Base-by-base conservation (phyloP, 2,888 invertebrate species). In the Disparrhopalites patrizii region DNA sequence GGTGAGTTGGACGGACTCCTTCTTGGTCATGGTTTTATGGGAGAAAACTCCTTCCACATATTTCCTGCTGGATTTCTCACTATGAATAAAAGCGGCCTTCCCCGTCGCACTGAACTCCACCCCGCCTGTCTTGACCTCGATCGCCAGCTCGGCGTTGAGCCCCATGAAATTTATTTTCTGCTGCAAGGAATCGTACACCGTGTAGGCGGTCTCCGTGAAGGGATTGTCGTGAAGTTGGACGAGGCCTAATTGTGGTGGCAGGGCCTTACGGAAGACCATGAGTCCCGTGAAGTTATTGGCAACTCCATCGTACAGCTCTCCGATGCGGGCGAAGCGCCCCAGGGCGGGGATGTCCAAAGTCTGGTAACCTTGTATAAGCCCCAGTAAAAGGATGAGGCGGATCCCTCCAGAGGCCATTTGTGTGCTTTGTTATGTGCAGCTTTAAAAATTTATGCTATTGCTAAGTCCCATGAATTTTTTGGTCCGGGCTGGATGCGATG, bases 211-310 rank as follows among this genome's bases (percentile, higher is more conserved):
- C 20, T 43, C 43, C 15, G 51, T 51, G 8, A 20, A 51, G 15
- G 51, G 51, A 18, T 51, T 51, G 51, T 51, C 51, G 25, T 13
- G 10, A n/a, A 10, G 23, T 4, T 20, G 23, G 25, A 51, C 27
- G 25, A 51, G 51, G 7, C 51, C 51, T 18, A 43, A 20, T 43
- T 43, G 43, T 25, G 51, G 51, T 20, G 51, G 51, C 3, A 51
- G 51, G 3, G 51, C 25, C 15, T 27, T 27, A n/a, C 27, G 23
- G 51, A 51, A 51, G 27, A 51, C 51, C 3, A 8, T 8, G 3
- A 18, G 7, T 13, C 51, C 51, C 4, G 27, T 27, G 27, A 51
- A 51, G 23, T 51, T 20, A 25, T 51, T 27, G 5, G 51, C 27
- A 10, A 18, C 18, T 3, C 25, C 51, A 18, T 51, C 51, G 27